Evolutionary conservation across 2,888 invertebrate species (phyloP).

Genomic region (Noctua fimbriata): DNA sequence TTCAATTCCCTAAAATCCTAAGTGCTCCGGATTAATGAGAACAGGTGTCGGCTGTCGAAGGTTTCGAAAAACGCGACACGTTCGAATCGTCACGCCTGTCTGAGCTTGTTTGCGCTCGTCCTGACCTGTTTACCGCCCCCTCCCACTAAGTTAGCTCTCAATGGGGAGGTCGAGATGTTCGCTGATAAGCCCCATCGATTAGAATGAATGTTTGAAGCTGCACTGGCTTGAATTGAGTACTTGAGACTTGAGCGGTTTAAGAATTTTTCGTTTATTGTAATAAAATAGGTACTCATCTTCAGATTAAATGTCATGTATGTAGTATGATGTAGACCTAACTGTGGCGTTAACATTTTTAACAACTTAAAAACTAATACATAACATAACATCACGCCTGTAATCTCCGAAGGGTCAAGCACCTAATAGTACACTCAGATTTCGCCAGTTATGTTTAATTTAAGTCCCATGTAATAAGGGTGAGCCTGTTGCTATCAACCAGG

Average conservation of each 20-base stretch:
- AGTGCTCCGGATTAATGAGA: conserved; percentile 82
- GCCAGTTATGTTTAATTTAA: no score
- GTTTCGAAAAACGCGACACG: conserved; percentile 81
- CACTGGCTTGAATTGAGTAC: conserved; percentile 45
- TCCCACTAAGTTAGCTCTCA: conserved; percentile 67
- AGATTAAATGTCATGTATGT: background rate
- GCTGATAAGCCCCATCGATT: conserved; percentile 77
- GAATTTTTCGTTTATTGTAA: background rate
- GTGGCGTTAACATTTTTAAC: background rate
- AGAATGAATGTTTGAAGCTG: conserved; percentile 63
- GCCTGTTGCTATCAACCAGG: no score
- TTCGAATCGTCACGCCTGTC: conserved; percentile 84
- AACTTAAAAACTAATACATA: background rate
- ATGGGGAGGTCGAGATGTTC: conserved; percentile 71
- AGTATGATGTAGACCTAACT: background rate
- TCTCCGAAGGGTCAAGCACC: background rate
- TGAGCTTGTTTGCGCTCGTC: conserved; percentile 80
- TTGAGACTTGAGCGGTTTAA: conserved; percentile 38
- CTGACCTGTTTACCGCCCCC: conserved; percentile 72
- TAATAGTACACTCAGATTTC: background rate
- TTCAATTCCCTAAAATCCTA: conserved; percentile 76
- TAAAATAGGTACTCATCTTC: background rate
- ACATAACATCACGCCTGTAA: background rate
- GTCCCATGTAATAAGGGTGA: no score
- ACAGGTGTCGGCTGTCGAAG: conserved; percentile 80